phyloP scores from a whole-genome alignment of 2,797 vertebrate genomes.

The Lagodon rhomboides region DNA sequence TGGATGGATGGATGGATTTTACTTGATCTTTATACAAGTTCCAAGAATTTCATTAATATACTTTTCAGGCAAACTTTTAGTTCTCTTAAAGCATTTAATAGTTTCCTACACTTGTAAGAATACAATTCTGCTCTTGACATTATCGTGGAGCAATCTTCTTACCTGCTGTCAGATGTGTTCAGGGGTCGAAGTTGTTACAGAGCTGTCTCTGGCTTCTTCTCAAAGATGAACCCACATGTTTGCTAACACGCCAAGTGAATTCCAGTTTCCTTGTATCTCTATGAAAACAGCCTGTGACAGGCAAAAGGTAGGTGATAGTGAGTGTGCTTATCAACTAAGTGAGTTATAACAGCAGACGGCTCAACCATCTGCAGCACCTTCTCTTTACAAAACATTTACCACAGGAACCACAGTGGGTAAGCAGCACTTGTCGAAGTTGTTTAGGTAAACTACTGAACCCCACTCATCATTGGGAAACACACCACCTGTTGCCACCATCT shows the following conservation, averaged over 20 bases:
- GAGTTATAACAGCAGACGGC: constrained; percentile 73
- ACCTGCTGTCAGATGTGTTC: neutral
- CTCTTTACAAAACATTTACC: constrained; percentile 39
- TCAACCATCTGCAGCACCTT: constrained; percentile 59
- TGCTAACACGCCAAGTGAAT: constrained; percentile 15
- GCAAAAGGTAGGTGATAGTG: constrained; percentile 46
- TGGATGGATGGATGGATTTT: neutral
- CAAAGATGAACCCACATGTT: constrained; percentile 40
- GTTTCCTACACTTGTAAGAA: neutral
- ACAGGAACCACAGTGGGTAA: neutral
- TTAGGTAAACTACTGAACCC: constrained; percentile 4
- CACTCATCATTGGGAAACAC: neutral
- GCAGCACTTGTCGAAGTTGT: neutral
- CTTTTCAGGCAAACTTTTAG: neutral
- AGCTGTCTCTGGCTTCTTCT: constrained; percentile 16
- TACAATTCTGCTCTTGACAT: neutral
- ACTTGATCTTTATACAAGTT: neutral
- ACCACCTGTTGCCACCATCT: too few species aligned
- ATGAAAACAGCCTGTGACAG: constrained; percentile 69
- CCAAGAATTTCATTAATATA: neutral
- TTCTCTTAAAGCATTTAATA: neutral
- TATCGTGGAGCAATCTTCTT: neutral
- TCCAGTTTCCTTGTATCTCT: constrained; percentile 33
- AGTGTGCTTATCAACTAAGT: constrained; percentile 70
- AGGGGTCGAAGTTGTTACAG: neutral